Evolutionary conservation across 2,113 vertebrate genomes (phyloP).

Genomic region (Forbesichthys papilliferus): DNA sequence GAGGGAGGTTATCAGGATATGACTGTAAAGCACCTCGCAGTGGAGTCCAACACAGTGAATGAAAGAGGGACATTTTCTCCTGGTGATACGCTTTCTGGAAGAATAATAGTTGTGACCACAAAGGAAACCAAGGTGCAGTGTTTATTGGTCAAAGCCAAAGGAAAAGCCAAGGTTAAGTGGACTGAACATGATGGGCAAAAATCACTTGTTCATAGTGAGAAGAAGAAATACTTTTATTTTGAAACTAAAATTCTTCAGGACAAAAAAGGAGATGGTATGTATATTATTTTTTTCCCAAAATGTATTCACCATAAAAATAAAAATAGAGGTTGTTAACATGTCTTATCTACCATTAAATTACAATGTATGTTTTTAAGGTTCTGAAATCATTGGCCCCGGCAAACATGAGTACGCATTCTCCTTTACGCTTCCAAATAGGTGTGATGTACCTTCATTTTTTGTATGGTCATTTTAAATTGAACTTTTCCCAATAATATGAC

Average conservation of each 20-base stretch:
- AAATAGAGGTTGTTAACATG: no score
- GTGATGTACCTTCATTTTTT: background rate
- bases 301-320: background rate
- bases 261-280: slow-evolving; percentile 71
- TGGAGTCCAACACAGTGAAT: slow-evolving; percentile 61
- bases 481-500: background rate
- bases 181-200: slow-evolving; percentile 32
- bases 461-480: background rate
- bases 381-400: slow-evolving; percentile 60
- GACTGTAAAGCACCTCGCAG: slow-evolving; percentile 58
- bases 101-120: slow-evolving; percentile 54
- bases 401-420: slow-evolving; percentile 65
- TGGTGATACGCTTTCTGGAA: slow-evolving; percentile 59
- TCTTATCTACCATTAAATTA: background rate
- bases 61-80: slow-evolving; percentile 57
- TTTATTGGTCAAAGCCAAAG: slow-evolving; percentile 63
- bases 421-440: slow-evolving; percentile 67
- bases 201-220: slow-evolving; percentile 32
- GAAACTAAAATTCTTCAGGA: slow-evolving; percentile 67
- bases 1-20: slow-evolving; percentile 24
- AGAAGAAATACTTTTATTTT: slow-evolving; percentile 67
- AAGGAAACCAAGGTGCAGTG: slow-evolving; percentile 67
- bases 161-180: slow-evolving; percentile 63
- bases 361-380: slow-evolving; percentile 45
- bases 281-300: background rate